phyloP scores from a whole-genome alignment of 35 echinoderm and acorn worm genomes.

The Lytechinus variegatus region DNA sequence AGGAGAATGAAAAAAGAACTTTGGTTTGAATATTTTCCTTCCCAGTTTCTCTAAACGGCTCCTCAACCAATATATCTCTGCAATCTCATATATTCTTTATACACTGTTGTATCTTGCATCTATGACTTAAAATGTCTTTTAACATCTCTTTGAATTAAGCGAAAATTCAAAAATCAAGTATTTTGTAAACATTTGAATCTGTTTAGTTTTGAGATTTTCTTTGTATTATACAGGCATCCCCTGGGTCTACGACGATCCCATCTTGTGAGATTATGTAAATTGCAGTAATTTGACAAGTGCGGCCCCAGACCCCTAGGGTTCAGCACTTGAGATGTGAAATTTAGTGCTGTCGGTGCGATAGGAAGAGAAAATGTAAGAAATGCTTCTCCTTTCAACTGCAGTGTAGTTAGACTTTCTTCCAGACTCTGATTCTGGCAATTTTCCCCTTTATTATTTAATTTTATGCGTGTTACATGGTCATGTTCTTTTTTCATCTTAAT shows the following conservation, averaged over 20 bases:
- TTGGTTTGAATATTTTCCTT: too few relatives aligned
- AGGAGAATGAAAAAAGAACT: too few relatives aligned
- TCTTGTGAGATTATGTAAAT: slow-evolving; percentile 44
- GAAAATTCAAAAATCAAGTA: too few relatives aligned
- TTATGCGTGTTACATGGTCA: too few relatives aligned
- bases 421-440: background rate
- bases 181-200: background rate
- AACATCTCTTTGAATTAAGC: too few relatives aligned
- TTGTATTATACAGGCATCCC: slow-evolving; percentile 17
- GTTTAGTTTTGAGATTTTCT: background rate
- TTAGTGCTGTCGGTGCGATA: background rate
- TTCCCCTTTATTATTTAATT: too few relatives aligned
- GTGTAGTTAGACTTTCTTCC: background rate
- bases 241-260: background rate
- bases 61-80: too few relatives aligned
- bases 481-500: too few relatives aligned
- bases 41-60: too few relatives aligned
- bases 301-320: background rate
- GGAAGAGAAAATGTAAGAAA: background rate
- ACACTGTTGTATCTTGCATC: too few relatives aligned
- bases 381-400: background rate
- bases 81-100: too few relatives aligned
- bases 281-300: slow-evolving; percentile 46
- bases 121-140: too few relatives aligned
- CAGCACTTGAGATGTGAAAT: background rate